Base-by-base conservation (phyloP, 2,113 vertebrate species). In the Equus przewalskii region DNA sequence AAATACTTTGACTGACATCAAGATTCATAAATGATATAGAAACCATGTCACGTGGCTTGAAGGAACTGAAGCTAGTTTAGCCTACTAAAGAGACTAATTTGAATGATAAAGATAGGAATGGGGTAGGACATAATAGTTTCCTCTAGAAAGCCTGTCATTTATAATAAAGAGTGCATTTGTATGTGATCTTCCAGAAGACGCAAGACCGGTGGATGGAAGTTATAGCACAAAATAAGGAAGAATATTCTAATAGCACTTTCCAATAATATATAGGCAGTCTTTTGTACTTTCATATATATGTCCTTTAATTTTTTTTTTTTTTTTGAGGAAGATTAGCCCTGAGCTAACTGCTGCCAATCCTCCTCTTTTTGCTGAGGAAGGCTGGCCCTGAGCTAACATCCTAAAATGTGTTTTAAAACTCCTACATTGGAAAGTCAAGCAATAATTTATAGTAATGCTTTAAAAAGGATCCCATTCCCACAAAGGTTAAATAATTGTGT, bases 371-470 rank as follows among this genome's bases (percentile, higher is more conserved):
- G 36, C 36, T 41, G 36, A 41, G 36, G 36, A 41, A 41, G 36
- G 36, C 36, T 41, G 36, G 36, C 36, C 36, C 36, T 41, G 36
- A 41, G 36, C 36, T 41, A 41, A 41, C 36, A 41, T 41, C 36
- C 36, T 41, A 72, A 94, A 83, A 36, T 75, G 26, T 33, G 19
- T 84, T 33, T 94, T 96, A 26, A 65, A 84, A 91, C 49, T 80
- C 58, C 15, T 67, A 44, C 30, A 22, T 56, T 89, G 16, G 36
- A 88, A 92, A 76, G 49, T 86, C 56, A 92, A 87, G 36, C 56
- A 60, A 26, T 93, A 89, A 54, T 83, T 30, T n/a, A 33, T 72
- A 84, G 87, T 51, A 73, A 6, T 90, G 60, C 82, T 84, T 87
- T 75, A 64, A 69, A 86, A 44, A 64, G 49, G 3, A 1, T 46